phyloP scores from a whole-genome alignment of 1,140 invertebrate species.

The Drosophila sulfurigaster region DNA sequence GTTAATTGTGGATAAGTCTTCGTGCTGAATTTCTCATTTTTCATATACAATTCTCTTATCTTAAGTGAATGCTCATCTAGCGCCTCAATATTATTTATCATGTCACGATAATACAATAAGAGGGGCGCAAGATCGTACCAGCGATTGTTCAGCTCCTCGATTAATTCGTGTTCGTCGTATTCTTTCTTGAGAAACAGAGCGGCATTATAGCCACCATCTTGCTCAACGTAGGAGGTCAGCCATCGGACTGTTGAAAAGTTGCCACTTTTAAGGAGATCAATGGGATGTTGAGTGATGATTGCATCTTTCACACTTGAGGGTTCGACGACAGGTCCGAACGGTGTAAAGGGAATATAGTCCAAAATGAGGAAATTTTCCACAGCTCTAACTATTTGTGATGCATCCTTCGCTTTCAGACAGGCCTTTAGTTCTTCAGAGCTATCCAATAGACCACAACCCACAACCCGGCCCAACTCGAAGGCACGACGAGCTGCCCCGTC shows the following conservation, averaged over 20 bases:
- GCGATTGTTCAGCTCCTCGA: slow-evolving; percentile 24
- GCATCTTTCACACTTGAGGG: slow-evolving; percentile 50
- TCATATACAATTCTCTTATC: slow-evolving; percentile 27
- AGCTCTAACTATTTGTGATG: slow-evolving; percentile 53
- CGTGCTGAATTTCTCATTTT: not conserved
- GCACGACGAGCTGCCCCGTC: slow-evolving; percentile 86
- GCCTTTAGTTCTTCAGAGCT: slow-evolving; percentile 85
- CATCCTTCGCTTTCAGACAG: slow-evolving; percentile 86
- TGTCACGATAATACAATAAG: slow-evolving; percentile 6
- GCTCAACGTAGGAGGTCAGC: slow-evolving; percentile 85
- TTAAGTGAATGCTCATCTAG: slow-evolving; percentile 22
- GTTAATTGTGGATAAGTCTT: slow-evolving; percentile 29
- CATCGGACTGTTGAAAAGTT: slow-evolving; percentile 85
- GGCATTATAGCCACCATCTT: slow-evolving; percentile 86
- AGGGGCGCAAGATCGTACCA: slow-evolving; percentile 48
- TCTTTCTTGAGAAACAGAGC: slow-evolving; percentile 63
- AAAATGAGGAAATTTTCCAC: slow-evolving; percentile 68
- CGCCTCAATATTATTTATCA: slow-evolving; percentile 1
- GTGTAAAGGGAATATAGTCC: slow-evolving; percentile 86
- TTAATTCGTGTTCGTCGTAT: not conserved
- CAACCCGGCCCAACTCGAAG: slow-evolving; percentile 85
- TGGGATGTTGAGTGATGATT: slow-evolving; percentile 72
- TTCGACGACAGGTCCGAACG: slow-evolving; percentile 87
- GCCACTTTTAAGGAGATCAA: slow-evolving; percentile 85
- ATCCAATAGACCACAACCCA: slow-evolving; percentile 86